phyloP scores from a whole-genome alignment of 2,113 vertebrate genomes.

The Ibidorhyncha struthersii region DNA sequence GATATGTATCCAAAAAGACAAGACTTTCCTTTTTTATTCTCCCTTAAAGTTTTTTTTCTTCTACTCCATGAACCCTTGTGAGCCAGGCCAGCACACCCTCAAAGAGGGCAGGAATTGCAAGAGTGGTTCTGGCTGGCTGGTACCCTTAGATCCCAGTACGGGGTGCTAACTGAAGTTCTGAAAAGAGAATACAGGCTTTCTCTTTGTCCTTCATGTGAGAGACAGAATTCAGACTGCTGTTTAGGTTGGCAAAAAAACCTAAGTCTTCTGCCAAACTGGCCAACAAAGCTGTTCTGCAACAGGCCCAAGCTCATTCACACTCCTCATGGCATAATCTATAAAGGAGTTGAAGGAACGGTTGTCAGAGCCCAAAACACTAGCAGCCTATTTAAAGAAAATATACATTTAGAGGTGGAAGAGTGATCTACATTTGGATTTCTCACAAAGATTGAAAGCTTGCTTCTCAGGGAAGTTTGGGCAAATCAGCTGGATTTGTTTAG shows the following conservation, averaged over 20 bases:
- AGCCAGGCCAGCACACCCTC: neutral
- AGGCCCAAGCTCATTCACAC: constrained; percentile 9
- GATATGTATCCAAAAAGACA: neutral
- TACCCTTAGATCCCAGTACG: neutral
- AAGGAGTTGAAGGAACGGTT: constrained; percentile 31
- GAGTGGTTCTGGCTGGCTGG: neutral
- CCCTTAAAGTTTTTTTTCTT: neutral
- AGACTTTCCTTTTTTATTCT: neutral
- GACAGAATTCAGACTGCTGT: constrained; percentile 26
- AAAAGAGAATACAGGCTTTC: neutral
- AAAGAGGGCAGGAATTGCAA: neutral
- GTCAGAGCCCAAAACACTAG: neutral
- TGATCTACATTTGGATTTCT: neutral
- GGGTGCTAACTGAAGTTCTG: neutral
- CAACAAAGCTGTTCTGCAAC: neutral
- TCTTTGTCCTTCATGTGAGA: constrained; percentile 26
- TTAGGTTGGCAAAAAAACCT: constrained; percentile 27
- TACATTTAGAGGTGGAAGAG: neutral
- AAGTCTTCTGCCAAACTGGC: constrained; percentile 22
- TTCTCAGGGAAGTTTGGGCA: neutral
- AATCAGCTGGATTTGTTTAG: neutral
- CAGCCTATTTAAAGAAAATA: constrained; percentile 39
- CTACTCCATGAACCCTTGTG: neutral
- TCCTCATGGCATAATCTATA: neutral
- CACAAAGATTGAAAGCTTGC: neutral